Conservation (phyloP, 1,140 invertebrate species). For the Zelostemma sp. region DNA sequence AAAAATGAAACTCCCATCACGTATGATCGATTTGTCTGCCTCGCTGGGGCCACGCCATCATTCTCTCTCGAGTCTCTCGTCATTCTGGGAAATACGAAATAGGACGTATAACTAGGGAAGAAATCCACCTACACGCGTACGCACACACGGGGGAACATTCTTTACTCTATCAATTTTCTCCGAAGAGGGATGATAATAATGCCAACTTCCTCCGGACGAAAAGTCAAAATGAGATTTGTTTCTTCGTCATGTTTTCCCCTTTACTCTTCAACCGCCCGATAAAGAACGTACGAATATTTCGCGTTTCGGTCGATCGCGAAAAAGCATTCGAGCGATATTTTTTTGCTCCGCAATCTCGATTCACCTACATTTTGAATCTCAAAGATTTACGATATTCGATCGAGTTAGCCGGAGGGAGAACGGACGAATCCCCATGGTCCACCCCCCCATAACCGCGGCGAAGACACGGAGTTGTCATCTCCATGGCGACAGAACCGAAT, state of each 20-base stretch:
- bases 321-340: no score
- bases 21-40: constrained; percentile 64
- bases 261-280: no score
- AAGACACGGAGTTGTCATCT: constrained; percentile 62
- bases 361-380: constrained; percentile 51
- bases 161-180: constrained; percentile 59
- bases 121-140: constrained; percentile 24
- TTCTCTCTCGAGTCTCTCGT: constrained; percentile 20
- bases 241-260: no score
- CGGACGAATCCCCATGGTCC: constrained; percentile 48
- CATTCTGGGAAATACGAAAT: constrained; percentile 43
- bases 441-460: constrained; percentile 53
- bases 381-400: constrained; percentile 50
- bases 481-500: constrained; percentile 64
- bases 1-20: constrained; percentile 65
- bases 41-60: constrained; percentile 47
- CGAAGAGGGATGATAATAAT: constrained; percentile 29
- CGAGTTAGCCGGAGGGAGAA: constrained; percentile 38
- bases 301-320: no score
- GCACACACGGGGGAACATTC: constrained; percentile 45
- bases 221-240: neutral
- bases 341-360: constrained; percentile 55
- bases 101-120: constrained; percentile 41
- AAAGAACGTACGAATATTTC: no score
- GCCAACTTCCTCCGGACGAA: constrained; percentile 23